Base-by-base conservation (phyloP, 2,113 vertebrate species). In the Meleagris gallopavo region DNA sequence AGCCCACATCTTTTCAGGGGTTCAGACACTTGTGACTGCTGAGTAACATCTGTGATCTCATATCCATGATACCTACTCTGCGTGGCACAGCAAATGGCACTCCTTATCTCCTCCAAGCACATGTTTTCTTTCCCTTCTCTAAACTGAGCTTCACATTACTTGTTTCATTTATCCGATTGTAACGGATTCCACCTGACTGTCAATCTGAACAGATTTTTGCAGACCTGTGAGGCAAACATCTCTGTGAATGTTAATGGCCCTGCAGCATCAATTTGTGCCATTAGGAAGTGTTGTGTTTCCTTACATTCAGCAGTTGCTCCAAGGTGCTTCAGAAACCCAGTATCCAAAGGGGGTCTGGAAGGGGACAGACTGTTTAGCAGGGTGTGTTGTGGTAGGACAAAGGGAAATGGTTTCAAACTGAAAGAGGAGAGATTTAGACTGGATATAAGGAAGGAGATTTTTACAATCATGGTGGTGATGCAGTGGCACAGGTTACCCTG, bases 31-130 rank as follows among this genome's bases (percentile, higher is more conserved):
- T 74, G 11, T 45, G 38, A 34, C 41, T 70, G 38, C 54, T 54
- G 71, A 85, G 46, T 21, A 58, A 40, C 15, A 15, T 89, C 61
- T 88, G 12, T 48, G n/a, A 72, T 83, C 79, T 32, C 88, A 69
- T 2, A 58, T 88, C 48, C 32, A 13, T 20, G 38, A 50, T 41
- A 43, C 34, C 46, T 86, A 5, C 40, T 54, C 11, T 60, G 64
- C 48, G 34, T n/a, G 52, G 67, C 60, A 76, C 50, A 74, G 65
- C 38, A 91, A 69, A 58, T 34, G 24, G 14, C 65, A 54, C 74
- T 93, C 45, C 58, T 84, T 82, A 71, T 82, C 75, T 88, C 40
- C 79, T 88, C 80, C 34, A 45, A 70, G 10, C 75, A 93, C 52
- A 13, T 79, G 81, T 74, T 95, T 67, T 57, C 38, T 30, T 94